A percentile compares a stretch with the other conserved stretches of the same genome.
Conservation (phyloP, 2,113 vertebrate genomes). For the Elachura formosa region DNA sequence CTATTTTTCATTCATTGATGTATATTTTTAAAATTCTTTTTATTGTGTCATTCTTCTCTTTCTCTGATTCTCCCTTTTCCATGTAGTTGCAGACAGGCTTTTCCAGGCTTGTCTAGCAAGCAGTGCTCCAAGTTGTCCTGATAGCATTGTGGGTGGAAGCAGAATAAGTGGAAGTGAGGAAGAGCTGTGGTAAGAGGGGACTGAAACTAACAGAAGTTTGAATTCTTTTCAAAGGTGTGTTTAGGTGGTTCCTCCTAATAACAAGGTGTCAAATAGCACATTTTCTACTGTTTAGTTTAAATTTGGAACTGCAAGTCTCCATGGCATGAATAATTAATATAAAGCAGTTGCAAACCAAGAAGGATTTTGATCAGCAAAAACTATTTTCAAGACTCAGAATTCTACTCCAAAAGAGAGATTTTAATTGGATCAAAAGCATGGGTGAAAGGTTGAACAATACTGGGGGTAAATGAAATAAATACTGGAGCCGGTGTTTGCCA, state of each 20-base stretch:
- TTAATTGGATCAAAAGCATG: background rate
- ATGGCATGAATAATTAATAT: background rate
- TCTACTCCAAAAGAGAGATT: background rate
- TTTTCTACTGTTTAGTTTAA: background rate
- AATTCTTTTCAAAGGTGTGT: background rate
- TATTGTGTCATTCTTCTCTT: background rate
- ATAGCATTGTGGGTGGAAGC: background rate
- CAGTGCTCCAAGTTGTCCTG: accelerated
- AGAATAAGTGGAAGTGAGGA: background rate
- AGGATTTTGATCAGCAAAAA: background rate
- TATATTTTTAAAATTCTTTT: background rate
- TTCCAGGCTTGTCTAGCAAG: background rate
- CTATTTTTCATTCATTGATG: background rate
- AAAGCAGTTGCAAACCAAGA: background rate
- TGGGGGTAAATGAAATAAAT: background rate
- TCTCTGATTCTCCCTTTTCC: background rate
- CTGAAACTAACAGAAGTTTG: background rate
- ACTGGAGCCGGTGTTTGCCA: background rate
- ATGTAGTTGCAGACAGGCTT: background rate
- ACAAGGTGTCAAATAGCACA: background rate
- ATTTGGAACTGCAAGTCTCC: background rate
- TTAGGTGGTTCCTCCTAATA: background rate
- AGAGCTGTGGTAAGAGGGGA: background rate
- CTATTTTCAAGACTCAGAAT: background rate
- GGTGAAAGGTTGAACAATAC: background rate